These are phyloP conservation scores for Homalodisca vitripennis DNA, from an alignment of 1,140 invertebrate genomes.

Conservation along the genomic window DNA sequence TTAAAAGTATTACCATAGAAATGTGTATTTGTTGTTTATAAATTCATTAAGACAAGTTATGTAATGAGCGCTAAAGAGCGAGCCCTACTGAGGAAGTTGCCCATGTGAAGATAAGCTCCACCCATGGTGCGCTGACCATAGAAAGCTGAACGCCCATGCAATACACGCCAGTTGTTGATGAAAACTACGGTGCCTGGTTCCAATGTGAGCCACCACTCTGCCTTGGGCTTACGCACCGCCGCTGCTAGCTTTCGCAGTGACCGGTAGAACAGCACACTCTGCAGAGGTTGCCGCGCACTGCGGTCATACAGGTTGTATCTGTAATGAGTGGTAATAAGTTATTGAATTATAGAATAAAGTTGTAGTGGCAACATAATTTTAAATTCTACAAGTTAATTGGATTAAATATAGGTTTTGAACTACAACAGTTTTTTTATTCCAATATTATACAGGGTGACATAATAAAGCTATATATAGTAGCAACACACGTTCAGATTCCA, in stretches of 20 bases:
- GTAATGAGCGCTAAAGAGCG: constrained; percentile 31
- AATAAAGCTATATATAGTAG: too few relatives aligned
- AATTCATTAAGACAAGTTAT: too few relatives aligned
- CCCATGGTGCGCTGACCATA: constrained; percentile 57
- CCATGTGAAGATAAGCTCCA: constrained; percentile 61
- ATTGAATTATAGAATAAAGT: too few relatives aligned
- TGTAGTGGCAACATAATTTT: too few relatives aligned
- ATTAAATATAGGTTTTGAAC: too few relatives aligned
- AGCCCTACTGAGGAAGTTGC: constrained; percentile 60
- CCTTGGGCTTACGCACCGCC: constrained; percentile 52
- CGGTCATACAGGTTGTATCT: constrained; percentile 71
- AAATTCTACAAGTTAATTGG: too few relatives aligned
- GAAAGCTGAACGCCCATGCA: constrained; percentile 68
- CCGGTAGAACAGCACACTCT: constrained; percentile 59
- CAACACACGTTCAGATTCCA: too few relatives aligned
- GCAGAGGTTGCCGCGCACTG: constrained; percentile 52
- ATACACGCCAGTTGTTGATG: constrained; percentile 73
- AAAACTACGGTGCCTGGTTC: constrained; percentile 64
- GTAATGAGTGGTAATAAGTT: too few relatives aligned
- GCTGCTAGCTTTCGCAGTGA: constrained; percentile 57
- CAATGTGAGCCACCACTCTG: constrained; percentile 60
- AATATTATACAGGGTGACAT: too few relatives aligned
- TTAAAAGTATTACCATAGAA: too few relatives aligned
- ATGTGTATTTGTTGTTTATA: too few relatives aligned
- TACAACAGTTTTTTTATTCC: too few relatives aligned